Evolutionary conservation across 2,113 vertebrate genomes (phyloP), one percentile per base, ranked within the genome.

Genomic region (Tachycineta bicolor): DNA sequence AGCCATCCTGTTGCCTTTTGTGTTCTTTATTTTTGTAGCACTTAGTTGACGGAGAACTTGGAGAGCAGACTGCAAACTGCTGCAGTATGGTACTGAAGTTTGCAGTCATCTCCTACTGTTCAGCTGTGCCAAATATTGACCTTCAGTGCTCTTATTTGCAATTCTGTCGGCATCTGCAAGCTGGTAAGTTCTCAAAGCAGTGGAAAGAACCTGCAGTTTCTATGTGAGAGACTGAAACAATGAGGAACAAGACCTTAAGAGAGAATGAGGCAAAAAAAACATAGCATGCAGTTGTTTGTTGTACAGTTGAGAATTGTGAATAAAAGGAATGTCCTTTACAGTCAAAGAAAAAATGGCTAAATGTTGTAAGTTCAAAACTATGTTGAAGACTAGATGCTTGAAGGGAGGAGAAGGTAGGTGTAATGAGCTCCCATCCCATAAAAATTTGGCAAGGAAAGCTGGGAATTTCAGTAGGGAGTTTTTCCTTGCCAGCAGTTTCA

Each of bases 41-140:
- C 6, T 63, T 46, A n/a, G 31, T 67, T 87, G 73, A 50, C 37
- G 39, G 28, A 90, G 28, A 88, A 31, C 33, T 88, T 90, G 6
- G 23, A 31, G 63, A 63, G 24, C 9, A 37, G 43, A 50, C 46
- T 83, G 60, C 28, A 34, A 5, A 56, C 60, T 78, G 29, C 60
- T 95, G 80, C 76, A 39, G 19, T 64, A 6, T 77, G 50, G 52
- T 89, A 5, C 37, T 44, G 52, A 71, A 81, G 16, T 65, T 81
- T 0, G 0, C 1, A 5, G 21, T 75, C 37, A n/a, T 65, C 55
- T 87, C 22, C 62, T 69, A 0, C 52, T 76, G 64, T 52, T 83
- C 55, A 33, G 68, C 23, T 63, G n/a, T 92, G 68, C 60, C 85
- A 75, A 71, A 31, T 86, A 37, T 31, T 92, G 79, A 90, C 52